Base-by-base conservation (phyloP, 2,888 invertebrate genomes). In the Drosophila trichaetosa region DNA sequence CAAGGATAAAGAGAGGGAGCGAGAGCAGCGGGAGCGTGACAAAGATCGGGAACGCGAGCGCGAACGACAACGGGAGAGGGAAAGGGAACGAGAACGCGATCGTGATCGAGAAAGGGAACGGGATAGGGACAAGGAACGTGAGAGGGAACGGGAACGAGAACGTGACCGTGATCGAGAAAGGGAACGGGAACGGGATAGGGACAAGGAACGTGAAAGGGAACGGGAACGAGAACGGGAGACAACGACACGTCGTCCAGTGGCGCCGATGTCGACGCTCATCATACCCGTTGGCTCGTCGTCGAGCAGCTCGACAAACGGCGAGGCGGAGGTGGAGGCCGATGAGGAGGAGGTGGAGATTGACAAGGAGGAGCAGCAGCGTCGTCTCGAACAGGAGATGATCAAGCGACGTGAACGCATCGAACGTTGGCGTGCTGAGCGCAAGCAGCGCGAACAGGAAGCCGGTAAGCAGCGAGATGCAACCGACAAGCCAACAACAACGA, bases 351-450 rank as follows among this genome's bases (percentile, higher is more conserved):
- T 46, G 16, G 94, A 94, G 65, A 93, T 94, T 34, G 94, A 95
- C 31, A 91, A 97, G 95, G 98, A 98, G 93, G 97, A 97, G 91
- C 98, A 98, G 90, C 97, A 98, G 90, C 96, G 96, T 82, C 95
- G 97, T 34, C 93, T 99, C 34, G 99, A 99, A 93, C 94, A 96
- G 24, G 99, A 99, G 94, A 99, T 99, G 99, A 98, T 97, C 90
- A 98, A 98, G 92, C 95, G 99, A 6, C 94, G 99, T 2, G 99
- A 99, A 86, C 95, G 99, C 60, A 99, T 99, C 76, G 99, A 99
- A 93, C 95, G 98, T 61, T 99, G 99, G 99, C 94, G 99, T 53
- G 97, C 98, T 0, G 98, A 99, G 87, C 95, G 98, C 18, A 98
- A 98, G 92, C 96, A 97, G 79, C 97, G 96, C 87, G 97, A 97